phyloP scores from a whole-genome alignment of 1,140 invertebrate species.

The Nephila pilipes region DNA sequence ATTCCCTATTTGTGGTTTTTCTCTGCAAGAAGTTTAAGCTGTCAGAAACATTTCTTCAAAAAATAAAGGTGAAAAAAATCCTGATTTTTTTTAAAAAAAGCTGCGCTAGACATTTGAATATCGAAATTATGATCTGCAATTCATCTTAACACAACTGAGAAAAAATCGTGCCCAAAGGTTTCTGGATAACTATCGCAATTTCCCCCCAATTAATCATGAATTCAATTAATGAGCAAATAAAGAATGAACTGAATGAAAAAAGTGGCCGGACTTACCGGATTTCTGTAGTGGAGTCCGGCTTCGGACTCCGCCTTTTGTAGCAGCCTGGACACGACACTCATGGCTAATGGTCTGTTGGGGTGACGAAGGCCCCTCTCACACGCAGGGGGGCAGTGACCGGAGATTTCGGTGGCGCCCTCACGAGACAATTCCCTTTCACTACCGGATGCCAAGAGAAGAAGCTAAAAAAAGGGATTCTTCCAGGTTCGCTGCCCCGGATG shows the following conservation, averaged over 20 bases:
- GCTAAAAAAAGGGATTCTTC: slow-evolving; percentile 34
- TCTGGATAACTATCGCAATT: too few relatives aligned
- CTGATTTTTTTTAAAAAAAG: too few relatives aligned
- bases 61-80: too few relatives aligned
- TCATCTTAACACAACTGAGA: too few relatives aligned
- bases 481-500: slow-evolving; percentile 24
- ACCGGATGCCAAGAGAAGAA: background rate
- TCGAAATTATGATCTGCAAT: too few relatives aligned
- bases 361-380: background rate
- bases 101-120: too few relatives aligned
- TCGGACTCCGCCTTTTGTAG: slow-evolving; percentile 62
- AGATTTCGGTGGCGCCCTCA: slow-evolving; percentile 65
- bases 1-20: too few relatives aligned
- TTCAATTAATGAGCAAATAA: too few relatives aligned
- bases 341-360: background rate
- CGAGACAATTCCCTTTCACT: background rate
- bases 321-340: slow-evolving; percentile 67
- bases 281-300: slow-evolving; percentile 71
- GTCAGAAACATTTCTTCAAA: too few relatives aligned
- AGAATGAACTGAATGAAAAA: background rate
- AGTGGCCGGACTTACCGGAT: slow-evolving; percentile 55
- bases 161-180: too few relatives aligned
- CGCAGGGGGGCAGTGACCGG: slow-evolving; percentile 29
- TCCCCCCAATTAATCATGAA: too few relatives aligned
- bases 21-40: too few relatives aligned